These are phyloP conservation scores for Holothuria scabra DNA, from an alignment of 53 echinoderm and acorn worm genomes.

Conservation along the genomic window DNA sequence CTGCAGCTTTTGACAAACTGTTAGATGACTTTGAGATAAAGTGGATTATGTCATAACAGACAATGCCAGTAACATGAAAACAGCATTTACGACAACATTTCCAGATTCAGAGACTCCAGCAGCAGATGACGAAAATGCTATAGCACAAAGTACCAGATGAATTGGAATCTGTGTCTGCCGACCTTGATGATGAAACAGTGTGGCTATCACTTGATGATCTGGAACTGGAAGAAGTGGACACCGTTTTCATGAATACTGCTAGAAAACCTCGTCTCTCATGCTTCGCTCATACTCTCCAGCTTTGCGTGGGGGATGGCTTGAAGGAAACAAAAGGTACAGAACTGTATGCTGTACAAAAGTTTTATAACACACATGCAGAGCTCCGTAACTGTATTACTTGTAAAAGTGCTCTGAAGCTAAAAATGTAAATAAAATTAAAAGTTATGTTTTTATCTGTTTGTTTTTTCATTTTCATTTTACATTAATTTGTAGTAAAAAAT, in stretches of 20 bases:
- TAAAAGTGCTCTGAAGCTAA: no score
- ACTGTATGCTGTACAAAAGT: no score
- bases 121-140: not conserved
- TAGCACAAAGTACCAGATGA: no score
- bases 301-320: conserved; percentile 51
- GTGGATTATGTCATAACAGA: conserved; percentile 11
- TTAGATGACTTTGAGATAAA: conserved; percentile 32
- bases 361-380: no score
- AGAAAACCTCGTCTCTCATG: conserved; percentile 38
- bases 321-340: conserved; percentile 35
- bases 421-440: no score
- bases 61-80: conserved; percentile 19
- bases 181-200: conserved; percentile 9
- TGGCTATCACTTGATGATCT: not conserved
- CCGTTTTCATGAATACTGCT: not conserved
- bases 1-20: conserved; percentile 37
- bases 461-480: no score
- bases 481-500: no score
- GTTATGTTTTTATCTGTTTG: no score
- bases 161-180: no score
- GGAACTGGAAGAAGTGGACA: not conserved
- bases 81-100: not conserved
- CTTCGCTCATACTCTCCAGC: conserved; percentile 55
- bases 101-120: not conserved
- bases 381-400: no score